phyloP scores from a whole-genome alignment of 2,888 invertebrate species.

The Leptinotarsa haldemani region DNA sequence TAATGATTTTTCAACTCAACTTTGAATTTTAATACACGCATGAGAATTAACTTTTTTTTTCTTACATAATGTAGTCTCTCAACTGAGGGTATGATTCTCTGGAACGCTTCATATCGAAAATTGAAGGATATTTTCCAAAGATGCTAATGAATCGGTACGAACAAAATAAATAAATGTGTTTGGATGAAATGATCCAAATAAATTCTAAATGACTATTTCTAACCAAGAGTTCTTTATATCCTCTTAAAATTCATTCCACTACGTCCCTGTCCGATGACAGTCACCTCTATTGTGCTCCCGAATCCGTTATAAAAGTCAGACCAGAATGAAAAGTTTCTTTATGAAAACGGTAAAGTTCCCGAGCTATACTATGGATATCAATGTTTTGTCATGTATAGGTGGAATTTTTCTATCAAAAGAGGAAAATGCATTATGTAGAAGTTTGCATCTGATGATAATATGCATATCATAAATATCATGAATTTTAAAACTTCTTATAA shows the following conservation, averaged over 20 bases:
- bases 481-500: not conserved
- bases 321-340: conserved; percentile 44
- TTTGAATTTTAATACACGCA: no score
- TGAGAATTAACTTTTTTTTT: no score
- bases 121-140: no score
- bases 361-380: conserved; percentile 41
- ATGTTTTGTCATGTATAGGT: conserved; percentile 42
- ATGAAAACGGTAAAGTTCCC: conserved; percentile 38
- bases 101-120: no score
- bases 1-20: no score
- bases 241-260: not conserved
- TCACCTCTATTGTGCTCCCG: conserved; percentile 38
- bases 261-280: conserved; percentile 25
- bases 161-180: no score
- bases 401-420: conserved; percentile 36
- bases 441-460: conserved; percentile 34
- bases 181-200: no score
- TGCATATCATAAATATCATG: conserved; percentile 1
- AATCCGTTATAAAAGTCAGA: conserved; percentile 44
- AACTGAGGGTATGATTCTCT: no score
- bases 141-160: no score
- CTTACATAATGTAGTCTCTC: no score
- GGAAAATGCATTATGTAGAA: conserved; percentile 38
- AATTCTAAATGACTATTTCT: not conserved
- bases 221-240: not conserved